Evolutionary conservation across 2,113 vertebrate species (phyloP).

Genomic region (Chionomys nivalis): DNA sequence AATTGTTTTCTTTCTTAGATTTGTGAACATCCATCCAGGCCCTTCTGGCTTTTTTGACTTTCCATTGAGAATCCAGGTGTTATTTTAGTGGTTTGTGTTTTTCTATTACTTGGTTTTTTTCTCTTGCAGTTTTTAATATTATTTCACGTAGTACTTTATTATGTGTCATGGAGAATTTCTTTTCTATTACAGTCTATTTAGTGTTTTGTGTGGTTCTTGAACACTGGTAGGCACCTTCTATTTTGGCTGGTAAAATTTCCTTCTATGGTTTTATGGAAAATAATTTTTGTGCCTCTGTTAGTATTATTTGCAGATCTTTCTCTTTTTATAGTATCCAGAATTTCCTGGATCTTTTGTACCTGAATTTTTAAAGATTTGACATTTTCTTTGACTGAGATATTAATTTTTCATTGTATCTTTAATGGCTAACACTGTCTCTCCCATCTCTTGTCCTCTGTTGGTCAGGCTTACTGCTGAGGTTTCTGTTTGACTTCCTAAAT

Average conservation of each 20-base stretch:
- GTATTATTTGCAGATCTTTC: not conserved
- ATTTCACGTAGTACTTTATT: not conserved
- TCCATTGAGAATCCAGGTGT: not conserved
- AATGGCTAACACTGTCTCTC: not conserved
- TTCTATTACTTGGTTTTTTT: not conserved
- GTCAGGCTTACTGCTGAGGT: not conserved
- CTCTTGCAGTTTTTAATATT: not conserved
- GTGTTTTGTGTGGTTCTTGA: not conserved
- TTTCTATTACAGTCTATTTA: not conserved
- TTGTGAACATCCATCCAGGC: not conserved
- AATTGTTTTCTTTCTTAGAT: not conserved
- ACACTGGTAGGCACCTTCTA: not conserved
- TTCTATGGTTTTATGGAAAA: not conserved
- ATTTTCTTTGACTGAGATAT: not conserved
- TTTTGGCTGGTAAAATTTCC: not conserved
- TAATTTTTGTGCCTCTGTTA: not conserved
- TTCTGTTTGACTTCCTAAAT: not conserved
- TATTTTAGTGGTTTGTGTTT: not conserved
- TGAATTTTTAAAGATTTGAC: not conserved
- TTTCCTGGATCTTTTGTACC: not conserved
- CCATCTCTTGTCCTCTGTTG: not conserved
- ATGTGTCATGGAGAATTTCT: not conserved
- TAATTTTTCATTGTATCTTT: not conserved
- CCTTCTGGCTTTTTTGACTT: not conserved
- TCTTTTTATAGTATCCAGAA: not conserved